Conservation (phyloP, 1,140 invertebrate genomes). For the Limonius californicus region DNA sequence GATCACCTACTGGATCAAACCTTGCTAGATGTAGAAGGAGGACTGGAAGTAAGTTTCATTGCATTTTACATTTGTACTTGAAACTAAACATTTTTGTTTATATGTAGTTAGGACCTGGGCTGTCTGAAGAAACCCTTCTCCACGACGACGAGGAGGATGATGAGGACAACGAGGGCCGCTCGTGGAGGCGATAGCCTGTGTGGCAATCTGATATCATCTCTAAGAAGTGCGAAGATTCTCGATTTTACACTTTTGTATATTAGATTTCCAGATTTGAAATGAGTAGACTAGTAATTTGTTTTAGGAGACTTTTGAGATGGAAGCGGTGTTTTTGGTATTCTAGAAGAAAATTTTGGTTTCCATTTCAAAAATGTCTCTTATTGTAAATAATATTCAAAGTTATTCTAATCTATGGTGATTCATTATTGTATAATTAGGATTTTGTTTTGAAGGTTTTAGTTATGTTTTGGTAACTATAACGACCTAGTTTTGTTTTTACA, state of each 20-base stretch:
- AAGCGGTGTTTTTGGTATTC: background rate
- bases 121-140: slow-evolving; percentile 46
- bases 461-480: too few relatives aligned
- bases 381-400: background rate
- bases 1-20: slow-evolving; percentile 46
- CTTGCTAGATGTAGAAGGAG: slow-evolving; percentile 42
- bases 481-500: background rate
- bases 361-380: background rate
- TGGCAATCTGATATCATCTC: background rate
- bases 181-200: slow-evolving; percentile 55
- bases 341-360: background rate
- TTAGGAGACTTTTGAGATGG: background rate
- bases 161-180: slow-evolving; percentile 54
- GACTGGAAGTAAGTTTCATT: slow-evolving; percentile 41
- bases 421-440: background rate
- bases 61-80: background rate
- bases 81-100: background rate
- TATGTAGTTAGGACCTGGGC: slow-evolving; percentile 36
- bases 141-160: slow-evolving; percentile 61
- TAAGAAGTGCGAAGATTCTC: background rate
- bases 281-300: background rate
- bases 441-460: too few relatives aligned
- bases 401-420: background rate
- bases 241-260: slow-evolving; percentile 14
- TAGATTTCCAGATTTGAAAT: background rate